Conservation (phyloP, 2,888 invertebrate genomes). For the Xestia rhomboidea region DNA sequence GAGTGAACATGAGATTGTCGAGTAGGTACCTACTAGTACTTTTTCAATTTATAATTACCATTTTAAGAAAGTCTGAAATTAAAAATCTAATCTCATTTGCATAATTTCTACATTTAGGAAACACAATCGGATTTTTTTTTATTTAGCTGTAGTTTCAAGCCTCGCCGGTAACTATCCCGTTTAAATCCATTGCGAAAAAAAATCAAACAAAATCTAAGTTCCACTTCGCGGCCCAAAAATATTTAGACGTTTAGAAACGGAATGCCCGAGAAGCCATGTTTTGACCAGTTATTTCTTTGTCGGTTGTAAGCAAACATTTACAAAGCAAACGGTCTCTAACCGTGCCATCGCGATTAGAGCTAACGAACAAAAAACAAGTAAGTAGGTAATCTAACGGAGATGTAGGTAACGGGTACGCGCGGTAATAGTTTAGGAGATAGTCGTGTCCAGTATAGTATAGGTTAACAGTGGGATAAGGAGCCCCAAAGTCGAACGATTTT, state of each 20-base stretch:
- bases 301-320: constrained; percentile 8
- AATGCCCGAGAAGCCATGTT: not conserved
- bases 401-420: constrained; percentile 21
- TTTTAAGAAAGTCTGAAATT: not conserved
- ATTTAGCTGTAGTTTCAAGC: not conserved
- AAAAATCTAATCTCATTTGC: not conserved
- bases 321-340: constrained; percentile 3
- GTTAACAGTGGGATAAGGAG: not conserved
- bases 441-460: not conserved
- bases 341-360: constrained; percentile 21
- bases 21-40: not conserved
- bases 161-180: not conserved
- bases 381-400: constrained; percentile 16
- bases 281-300: not conserved
- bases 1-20: not conserved
- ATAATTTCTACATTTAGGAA: constrained; percentile 2
- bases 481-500: not conserved
- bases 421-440: not conserved
- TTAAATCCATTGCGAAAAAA: not conserved
- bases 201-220: not conserved
- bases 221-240: not conserved
- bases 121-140: not conserved
- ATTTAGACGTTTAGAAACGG: not conserved
- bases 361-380: not conserved
- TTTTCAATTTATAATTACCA: not conserved